These are phyloP conservation scores for Pomatostomus ruficeps DNA, from an alignment of 2,113 vertebrate genomes.

Conservation along the genomic window DNA sequence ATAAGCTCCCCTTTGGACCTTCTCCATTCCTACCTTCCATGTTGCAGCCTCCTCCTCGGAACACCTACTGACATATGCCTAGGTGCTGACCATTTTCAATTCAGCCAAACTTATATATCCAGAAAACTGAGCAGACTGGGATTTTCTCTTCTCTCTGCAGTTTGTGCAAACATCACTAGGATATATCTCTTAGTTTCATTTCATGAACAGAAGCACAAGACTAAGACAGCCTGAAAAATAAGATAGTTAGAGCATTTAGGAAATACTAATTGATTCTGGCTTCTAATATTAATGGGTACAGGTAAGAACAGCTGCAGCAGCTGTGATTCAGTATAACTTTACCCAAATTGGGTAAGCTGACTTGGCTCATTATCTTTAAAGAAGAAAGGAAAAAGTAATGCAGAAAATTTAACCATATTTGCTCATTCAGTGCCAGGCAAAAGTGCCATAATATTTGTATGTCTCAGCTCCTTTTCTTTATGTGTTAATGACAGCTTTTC, in stretches of 20 bases:
- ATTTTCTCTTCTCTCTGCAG: background rate
- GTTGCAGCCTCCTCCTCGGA: background rate
- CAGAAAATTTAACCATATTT: background rate
- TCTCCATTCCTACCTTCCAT: background rate
- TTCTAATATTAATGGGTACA: background rate
- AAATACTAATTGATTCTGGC: background rate
- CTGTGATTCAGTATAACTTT: background rate
- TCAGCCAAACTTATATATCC: background rate
- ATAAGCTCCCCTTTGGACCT: background rate
- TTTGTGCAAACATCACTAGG: background rate
- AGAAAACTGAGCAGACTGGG: background rate
- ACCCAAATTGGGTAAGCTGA: background rate
- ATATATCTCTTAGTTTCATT: background rate
- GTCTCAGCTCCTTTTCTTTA: background rate
- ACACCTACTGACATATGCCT: background rate
- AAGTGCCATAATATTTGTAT: background rate
- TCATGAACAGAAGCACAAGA: background rate
- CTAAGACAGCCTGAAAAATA: background rate
- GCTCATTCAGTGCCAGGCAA: background rate
- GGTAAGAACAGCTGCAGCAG: background rate
- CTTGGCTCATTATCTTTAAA: background rate
- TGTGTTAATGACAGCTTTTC: background rate
- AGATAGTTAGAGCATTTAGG: background rate
- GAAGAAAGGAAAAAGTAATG: background rate
- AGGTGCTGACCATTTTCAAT: background rate